phyloP scores from a whole-genome alignment of 2,888 invertebrate species.

The Lagria hirta region DNA sequence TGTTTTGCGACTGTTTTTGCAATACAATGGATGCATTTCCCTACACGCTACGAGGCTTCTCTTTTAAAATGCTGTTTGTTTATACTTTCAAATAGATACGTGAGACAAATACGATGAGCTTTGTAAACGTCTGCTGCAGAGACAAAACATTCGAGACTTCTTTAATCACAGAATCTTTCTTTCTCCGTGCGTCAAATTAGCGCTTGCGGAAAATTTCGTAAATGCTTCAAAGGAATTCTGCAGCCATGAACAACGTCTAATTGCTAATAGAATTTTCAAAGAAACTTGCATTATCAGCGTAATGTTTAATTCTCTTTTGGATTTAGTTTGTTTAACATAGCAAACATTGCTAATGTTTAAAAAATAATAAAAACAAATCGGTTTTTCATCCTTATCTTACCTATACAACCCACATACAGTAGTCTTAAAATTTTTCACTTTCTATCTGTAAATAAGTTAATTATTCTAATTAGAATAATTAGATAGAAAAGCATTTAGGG shows the following conservation, averaged over 20 bases:
- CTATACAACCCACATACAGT: no score
- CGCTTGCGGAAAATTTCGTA: slow-evolving; percentile 26
- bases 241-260: slow-evolving; percentile 25
- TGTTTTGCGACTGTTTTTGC: no score
- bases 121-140: slow-evolving; percentile 1
- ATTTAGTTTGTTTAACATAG: no score
- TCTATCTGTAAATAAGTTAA: no score
- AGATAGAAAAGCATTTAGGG: no score
- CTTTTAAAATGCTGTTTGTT: slow-evolving; percentile 22
- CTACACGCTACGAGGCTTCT: no score
- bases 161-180: slow-evolving; percentile 25
- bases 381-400: no score
- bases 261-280: slow-evolving; percentile 27
- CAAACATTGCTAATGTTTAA: no score
- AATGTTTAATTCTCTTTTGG: slow-evolving; percentile 23
- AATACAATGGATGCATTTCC: no score
- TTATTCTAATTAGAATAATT: no score
- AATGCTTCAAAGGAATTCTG: slow-evolving; percentile 25
- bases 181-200: slow-evolving; percentile 25
- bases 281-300: slow-evolving; percentile 22
- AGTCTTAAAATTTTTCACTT: no score
- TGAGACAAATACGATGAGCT: slow-evolving; percentile 20
- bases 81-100: slow-evolving; percentile 11
- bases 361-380: no score
- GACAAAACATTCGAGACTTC: slow-evolving; percentile 21